These are phyloP conservation scores for Monochamus saltuarius DNA, from an alignment of 1,140 invertebrate genomes.

Conservation along the genomic window DNA sequence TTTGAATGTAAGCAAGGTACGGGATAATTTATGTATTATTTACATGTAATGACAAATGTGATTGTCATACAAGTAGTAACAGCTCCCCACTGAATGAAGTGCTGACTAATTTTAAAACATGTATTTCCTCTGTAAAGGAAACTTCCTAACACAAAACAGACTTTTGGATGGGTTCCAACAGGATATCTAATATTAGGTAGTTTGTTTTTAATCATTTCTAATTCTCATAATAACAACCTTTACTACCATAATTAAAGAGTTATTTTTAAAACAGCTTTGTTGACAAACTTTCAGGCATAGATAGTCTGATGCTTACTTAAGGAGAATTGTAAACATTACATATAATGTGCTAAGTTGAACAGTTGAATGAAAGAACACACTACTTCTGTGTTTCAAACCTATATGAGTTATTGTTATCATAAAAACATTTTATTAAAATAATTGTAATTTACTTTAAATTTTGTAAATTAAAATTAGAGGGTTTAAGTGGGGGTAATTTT, in stretches of 20 bases:
- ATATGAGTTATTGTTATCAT: too few relatives aligned
- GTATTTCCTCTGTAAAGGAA: conserved; percentile 42
- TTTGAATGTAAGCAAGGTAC: background rate
- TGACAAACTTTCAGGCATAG: conserved; percentile 5
- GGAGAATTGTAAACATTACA: too few relatives aligned
- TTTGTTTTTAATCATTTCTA: conserved; percentile 35
- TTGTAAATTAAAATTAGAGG: too few relatives aligned
- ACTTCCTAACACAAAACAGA: conserved; percentile 41
- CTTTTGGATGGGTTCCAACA: conserved; percentile 44
- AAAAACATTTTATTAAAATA: too few relatives aligned
- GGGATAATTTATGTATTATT: conserved; percentile 18
- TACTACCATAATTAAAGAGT: conserved; percentile 29
- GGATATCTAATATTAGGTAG: conserved; percentile 50
- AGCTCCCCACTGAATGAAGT: conserved; percentile 29
- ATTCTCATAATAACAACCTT: conserved; percentile 33
- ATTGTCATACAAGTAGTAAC: conserved; percentile 23
- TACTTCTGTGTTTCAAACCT: too few relatives aligned
- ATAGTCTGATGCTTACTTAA: background rate
- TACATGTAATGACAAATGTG: conserved; percentile 26
- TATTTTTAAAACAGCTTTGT: conserved; percentile 18
- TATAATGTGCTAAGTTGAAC: too few relatives aligned
- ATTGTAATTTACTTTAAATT: too few relatives aligned
- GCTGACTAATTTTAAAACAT: conserved; percentile 46
- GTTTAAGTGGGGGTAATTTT: too few relatives aligned
- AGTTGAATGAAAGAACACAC: too few relatives aligned